phyloP scores from a whole-genome alignment of 1,140 invertebrate species.

The Drosophila gunungcola region DNA sequence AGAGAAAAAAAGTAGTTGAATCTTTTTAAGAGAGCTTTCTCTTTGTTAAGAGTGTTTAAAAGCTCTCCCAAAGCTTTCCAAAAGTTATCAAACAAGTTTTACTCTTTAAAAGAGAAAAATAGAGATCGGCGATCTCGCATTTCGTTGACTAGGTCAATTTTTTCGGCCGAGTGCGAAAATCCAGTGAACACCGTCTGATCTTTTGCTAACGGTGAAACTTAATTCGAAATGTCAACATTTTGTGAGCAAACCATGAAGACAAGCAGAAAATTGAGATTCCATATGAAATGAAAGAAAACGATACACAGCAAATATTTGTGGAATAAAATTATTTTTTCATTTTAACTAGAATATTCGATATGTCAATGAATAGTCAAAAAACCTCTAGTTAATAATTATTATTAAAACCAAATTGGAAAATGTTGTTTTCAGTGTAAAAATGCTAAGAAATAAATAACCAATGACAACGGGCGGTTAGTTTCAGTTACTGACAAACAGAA shows the following conservation, averaged over 20 bases:
- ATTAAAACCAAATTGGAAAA: too few species aligned
- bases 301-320: conserved; percentile 1
- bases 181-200: conserved; percentile 40
- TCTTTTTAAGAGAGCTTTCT: conserved; percentile 14
- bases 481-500: conserved; percentile 17
- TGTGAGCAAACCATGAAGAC: conserved; percentile 34
- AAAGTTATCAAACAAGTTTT: conserved; percentile 19
- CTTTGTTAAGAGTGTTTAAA: conserved; percentile 1
- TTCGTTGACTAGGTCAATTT: conserved; percentile 78
- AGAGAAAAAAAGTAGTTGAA: conserved; percentile 3
- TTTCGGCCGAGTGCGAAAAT: conserved; percentile 36
- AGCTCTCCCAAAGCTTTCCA: conserved; percentile 4
- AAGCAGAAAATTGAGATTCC: conserved; percentile 51
- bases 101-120: not conserved
- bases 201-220: conserved; percentile 68
- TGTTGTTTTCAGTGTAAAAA: not conserved
- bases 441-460: conserved; percentile 26
- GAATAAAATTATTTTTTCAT: too few species aligned
- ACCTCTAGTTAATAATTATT: too few species aligned
- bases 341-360: too few species aligned
- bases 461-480: conserved; percentile 5
- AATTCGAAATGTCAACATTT: conserved; percentile 56
- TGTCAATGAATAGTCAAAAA: too few species aligned
- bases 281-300: conserved; percentile 20
- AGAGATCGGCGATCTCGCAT: conserved; percentile 36